Evolutionary conservation across 2,113 vertebrate genomes (phyloP).

Genomic region (Alaudala cheleensis): DNA sequence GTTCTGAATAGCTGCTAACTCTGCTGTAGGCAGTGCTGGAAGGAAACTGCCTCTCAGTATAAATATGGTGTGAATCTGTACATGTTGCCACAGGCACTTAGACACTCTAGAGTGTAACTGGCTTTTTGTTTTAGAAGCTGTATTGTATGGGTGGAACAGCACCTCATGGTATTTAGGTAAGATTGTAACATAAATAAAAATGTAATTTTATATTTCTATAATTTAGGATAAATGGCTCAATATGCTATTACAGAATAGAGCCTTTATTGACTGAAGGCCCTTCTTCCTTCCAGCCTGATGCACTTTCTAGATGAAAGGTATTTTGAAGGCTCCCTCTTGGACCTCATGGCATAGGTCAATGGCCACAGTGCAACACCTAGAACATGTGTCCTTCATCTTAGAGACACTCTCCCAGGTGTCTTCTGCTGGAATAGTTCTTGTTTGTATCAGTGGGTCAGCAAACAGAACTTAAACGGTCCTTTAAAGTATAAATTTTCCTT

Average conservation of each 20-base stretch:
- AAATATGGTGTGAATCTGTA: background rate
- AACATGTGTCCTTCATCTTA: accelerated
- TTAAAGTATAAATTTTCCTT: background rate
- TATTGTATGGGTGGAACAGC: background rate
- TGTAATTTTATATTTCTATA: background rate
- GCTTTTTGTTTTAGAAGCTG: background rate
- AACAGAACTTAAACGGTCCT: background rate
- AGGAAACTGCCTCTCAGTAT: background rate
- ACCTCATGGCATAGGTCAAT: background rate
- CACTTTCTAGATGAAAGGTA: background rate
- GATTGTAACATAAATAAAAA: background rate
- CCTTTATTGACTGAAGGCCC: background rate
- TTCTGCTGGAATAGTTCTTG: background rate
- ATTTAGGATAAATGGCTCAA: background rate
- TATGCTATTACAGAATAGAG: background rate
- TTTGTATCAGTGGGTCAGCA: background rate
- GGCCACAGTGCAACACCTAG: background rate
- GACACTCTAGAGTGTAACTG: background rate
- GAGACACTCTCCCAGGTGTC: background rate
- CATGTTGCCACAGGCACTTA: background rate
- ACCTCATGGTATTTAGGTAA: background rate
- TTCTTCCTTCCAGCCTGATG: background rate
- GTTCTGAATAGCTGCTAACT: background rate
- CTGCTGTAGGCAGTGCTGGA: background rate
- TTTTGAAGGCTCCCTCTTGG: background rate